Conservation (phyloP, 2,113 vertebrate species). For the Alectura lathami region DNA sequence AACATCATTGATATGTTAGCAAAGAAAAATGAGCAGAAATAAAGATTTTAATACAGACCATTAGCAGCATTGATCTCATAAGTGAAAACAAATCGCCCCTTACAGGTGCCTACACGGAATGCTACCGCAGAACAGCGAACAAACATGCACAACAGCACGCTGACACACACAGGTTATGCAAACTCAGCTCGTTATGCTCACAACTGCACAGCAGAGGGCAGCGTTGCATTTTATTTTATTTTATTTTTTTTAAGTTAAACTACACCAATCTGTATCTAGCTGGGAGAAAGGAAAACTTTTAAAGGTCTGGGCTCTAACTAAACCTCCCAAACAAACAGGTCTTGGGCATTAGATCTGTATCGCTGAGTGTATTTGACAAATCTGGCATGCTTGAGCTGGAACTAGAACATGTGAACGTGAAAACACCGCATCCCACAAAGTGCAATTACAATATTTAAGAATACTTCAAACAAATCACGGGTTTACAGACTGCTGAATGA, state of each 20-base stretch:
- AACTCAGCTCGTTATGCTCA: neutral
- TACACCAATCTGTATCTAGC: too few species aligned
- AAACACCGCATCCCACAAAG: too few species aligned
- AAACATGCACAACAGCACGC: neutral
- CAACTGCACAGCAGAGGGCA: constrained; percentile 70
- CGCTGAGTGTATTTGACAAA: fast-evolving
- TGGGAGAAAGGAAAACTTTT: neutral
- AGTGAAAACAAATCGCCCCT: fast-evolving
- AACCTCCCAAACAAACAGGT: fast-evolving
- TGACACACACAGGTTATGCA: neutral
- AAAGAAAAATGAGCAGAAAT: neutral
- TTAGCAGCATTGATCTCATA: fast-evolving
- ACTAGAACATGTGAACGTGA: neutral
- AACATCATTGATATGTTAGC: neutral
- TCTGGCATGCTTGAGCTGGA: fast-evolving
- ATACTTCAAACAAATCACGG: neutral
- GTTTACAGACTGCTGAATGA: fast-evolving
- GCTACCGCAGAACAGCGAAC: fast-evolving
- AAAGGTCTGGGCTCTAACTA: fast-evolving
- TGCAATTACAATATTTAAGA: fast-evolving
- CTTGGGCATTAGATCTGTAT: fast-evolving
- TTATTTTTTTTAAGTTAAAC: neutral
- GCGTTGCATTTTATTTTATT: neutral
- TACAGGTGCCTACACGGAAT: fast-evolving
- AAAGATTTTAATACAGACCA: neutral